Base-by-base conservation (phyloP, 2,888 invertebrate genomes). In the Torymus auratus region DNA sequence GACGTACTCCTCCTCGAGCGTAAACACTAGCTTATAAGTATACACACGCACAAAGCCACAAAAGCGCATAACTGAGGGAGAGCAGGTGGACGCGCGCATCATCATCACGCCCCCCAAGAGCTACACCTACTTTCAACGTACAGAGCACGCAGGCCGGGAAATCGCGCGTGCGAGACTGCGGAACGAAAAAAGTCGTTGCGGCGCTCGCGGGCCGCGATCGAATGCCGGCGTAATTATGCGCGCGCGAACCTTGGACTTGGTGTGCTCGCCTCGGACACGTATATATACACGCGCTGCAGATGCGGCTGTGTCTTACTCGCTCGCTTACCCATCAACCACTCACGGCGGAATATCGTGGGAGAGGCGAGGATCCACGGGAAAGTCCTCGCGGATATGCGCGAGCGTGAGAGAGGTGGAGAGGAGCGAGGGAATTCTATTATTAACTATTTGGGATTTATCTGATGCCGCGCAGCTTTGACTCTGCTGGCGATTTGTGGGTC, bases 101-200 rank as follows among this genome's bases (percentile, higher is more conserved):
- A 28, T 28, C 55, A 17, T n/a, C 20, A 64, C 64, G 65, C 50
- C 56, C 56, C n/a, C 41, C 17, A 13, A 28, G 53, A 65, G 5
- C 11, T 15, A 53, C 58, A 56, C 23, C 12, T 50, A 28, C 15
- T 28, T 28, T 28, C 3, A 28, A 28, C 28, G 28, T 2, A 28
- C 28, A 28, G 3, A 28, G 13, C 62, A 23, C 13, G 14, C 4
- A 28, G 3, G 61, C 61, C 41, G 56, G 56, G 56, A 65, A 73
- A 73, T 65, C 56, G 73, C 73, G 56, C 10, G 50, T 5, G 13
- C 20, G 23, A 11, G 14, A n/a, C 7, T 5, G 41, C 13, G 58
- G 58, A 41, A 58, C 14, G 13, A 67, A 74, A 67, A 75, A 68
- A 75, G 68, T 69, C 75, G 68, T 76, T 69, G 75, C 74, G 53